Evolutionary conservation across 2,888 invertebrate genomes (phyloP).

Genomic region (Crepidodera aurea): DNA sequence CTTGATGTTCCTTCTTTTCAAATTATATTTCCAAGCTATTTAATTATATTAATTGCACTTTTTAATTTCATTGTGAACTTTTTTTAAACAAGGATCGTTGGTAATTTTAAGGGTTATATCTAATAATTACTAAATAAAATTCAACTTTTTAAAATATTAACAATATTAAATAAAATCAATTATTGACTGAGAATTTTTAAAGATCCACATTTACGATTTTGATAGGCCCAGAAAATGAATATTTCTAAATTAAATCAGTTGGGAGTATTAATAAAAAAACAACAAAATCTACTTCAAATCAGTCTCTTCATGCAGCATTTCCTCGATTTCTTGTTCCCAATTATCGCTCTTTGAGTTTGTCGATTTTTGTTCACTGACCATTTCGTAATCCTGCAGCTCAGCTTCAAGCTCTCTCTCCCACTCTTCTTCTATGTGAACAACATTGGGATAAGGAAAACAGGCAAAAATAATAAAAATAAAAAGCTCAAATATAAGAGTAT

Average conservation of each 20-base stretch:
- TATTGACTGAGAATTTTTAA: too few relatives aligned
- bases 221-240: not conserved
- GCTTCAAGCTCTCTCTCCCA: slow-evolving; percentile 97
- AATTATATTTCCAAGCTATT: too few relatives aligned
- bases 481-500: slow-evolving; percentile 18
- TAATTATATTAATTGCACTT: too few relatives aligned
- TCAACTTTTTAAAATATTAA: too few relatives aligned
- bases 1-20: too few relatives aligned
- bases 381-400: slow-evolving; percentile 94
- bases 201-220: too few relatives aligned
- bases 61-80: too few relatives aligned
- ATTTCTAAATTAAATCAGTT: slow-evolving; percentile 35
- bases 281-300: slow-evolving; percentile 56
- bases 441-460: slow-evolving; percentile 47
- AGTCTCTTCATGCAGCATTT: slow-evolving; percentile 58
- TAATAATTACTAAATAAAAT: too few relatives aligned
- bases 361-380: slow-evolving; percentile 72
- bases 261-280: slow-evolving; percentile 21
- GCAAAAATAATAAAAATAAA: slow-evolving; percentile 50
- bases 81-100: too few relatives aligned
- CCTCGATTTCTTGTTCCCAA: slow-evolving; percentile 61
- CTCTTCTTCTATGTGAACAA: slow-evolving; percentile 71
- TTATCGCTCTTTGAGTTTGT: slow-evolving; percentile 60
- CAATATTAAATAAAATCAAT: too few relatives aligned
- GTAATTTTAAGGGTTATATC: too few relatives aligned